Percentiles rank a stretch among this genome's conserved stretches.
Conservation (phyloP, 2,888 invertebrate genomes). For the Bombyx huttoni region DNA sequence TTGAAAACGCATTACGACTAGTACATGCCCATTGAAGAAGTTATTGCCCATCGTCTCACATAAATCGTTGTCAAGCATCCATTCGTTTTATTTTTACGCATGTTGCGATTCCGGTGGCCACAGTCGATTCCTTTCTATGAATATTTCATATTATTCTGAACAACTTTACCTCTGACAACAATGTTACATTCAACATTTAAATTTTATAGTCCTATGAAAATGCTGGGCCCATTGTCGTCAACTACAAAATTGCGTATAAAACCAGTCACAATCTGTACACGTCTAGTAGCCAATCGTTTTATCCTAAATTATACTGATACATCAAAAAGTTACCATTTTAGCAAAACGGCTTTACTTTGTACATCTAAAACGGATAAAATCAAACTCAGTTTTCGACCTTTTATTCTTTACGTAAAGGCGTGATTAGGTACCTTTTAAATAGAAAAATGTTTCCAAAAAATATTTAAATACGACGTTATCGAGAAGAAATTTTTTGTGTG, state of each 20-base stretch:
- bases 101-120: slow-evolving; percentile 38
- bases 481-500: too few relatives aligned
- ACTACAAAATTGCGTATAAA: slow-evolving; percentile 15
- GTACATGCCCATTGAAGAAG: neutral
- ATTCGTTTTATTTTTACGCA: slow-evolving; percentile 33
- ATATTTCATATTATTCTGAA: slow-evolving; percentile 66
- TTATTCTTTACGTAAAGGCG: too few relatives aligned
- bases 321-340: too few relatives aligned
- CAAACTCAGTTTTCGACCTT: too few relatives aligned
- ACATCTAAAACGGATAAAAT: too few relatives aligned
- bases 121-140: slow-evolving; percentile 50
- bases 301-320: neutral
- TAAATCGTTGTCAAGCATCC: slow-evolving; percentile 26
- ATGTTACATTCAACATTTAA: slow-evolving; percentile 47
- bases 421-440: too few relatives aligned
- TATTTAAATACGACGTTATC: too few relatives aligned
- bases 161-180: slow-evolving; percentile 49
- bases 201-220: slow-evolving; percentile 45
- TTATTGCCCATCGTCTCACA: slow-evolving; percentile 9
- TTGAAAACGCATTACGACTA: neutral
- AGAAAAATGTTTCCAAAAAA: too few relatives aligned
- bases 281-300: neutral
- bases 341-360: too few relatives aligned
- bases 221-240: slow-evolving; percentile 22
- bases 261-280: neutral